Base-by-base conservation (phyloP, 2,888 invertebrate species). In the Diarsia mendica region DNA sequence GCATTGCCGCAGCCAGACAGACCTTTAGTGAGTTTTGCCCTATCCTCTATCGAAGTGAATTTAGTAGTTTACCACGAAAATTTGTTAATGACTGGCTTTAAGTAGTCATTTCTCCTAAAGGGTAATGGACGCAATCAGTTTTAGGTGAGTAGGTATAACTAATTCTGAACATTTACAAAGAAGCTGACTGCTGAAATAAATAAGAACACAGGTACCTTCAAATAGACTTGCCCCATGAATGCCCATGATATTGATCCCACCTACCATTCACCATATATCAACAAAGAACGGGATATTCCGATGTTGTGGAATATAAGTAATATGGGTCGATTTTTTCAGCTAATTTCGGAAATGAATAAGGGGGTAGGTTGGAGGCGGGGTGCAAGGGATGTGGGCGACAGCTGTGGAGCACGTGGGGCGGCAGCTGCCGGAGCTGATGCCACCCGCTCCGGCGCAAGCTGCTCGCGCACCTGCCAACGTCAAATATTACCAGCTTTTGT, bases 381-480 rank as follows among this genome's bases (percentile, higher is more conserved):
- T 75, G 85, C 77, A 85, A 87, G 92, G 93, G 93, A 92, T 90
- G 92, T 88, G 87, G 89, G 89, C 87, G 93, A 92, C 96, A 96
- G 96, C 94, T 96, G 96, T 88, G 75, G 69, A 93, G 96, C 96
- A 96, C 96, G 96, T 96, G 96, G 92, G 84, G 79, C 79, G 89
- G 92, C 96, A 96, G 96, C 94, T 96, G 95, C 46, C 78, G 77
- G 67, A 72, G 79, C 85, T 78, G 84, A 82, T 73, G 85, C 82
- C 85, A 78, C 86, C 86, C 82, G 90, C 77, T 72, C 77, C 91
- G 90, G 91, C 81, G 92, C 95, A 96, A 96, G 96, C 96, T 96
- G 96, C 92, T 84, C 70, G 39, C 85, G 85, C 96, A 94, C 95
- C 95, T 95, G 94, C 93, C 91, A 83, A 85, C 90, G 90, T 93